Evolutionary conservation across 1,140 invertebrate species (phyloP).

Genomic region (Vanessa atalanta): DNA sequence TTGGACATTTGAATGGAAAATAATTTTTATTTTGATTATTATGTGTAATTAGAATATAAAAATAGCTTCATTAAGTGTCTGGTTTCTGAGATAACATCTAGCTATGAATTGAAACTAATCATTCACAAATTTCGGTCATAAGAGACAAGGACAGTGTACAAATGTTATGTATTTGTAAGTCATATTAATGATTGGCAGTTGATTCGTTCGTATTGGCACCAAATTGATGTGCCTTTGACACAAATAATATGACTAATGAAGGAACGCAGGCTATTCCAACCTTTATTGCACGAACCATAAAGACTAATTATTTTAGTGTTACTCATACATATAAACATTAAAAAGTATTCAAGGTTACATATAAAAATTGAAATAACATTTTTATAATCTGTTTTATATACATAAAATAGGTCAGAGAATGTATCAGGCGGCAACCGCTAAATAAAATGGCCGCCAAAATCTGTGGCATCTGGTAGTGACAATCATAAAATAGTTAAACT

Average conservation of each 20-base stretch:
- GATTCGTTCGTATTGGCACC: slow-evolving; percentile 23
- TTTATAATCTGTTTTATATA: slow-evolving; percentile 26
- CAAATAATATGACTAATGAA: no score
- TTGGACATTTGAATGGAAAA: neutral
- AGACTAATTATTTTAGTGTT: neutral
- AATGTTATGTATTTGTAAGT: neutral
- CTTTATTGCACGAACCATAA: neutral
- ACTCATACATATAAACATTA: neutral
- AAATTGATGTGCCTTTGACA: slow-evolving; percentile 18
- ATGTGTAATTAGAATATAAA: no score
- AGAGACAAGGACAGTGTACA: neutral
- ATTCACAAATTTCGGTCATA: neutral
- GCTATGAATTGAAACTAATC: neutral
- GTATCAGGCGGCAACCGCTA: slow-evolving; percentile 24
- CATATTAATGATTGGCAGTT: slow-evolving; percentile 37
- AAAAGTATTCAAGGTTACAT: slow-evolving; percentile 16
- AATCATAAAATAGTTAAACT: slow-evolving; percentile 5
- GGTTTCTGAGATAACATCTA: neutral
- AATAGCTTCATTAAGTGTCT: no score
- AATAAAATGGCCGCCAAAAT: slow-evolving; percentile 14
- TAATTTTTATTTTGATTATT: neutral
- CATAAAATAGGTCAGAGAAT: slow-evolving; percentile 25
- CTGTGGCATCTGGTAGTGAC: slow-evolving; percentile 5
- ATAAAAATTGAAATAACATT: slow-evolving; percentile 10
- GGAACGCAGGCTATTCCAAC: neutral